Percentiles rank a stretch among this genome's conserved stretches.
These are phyloP conservation scores for Urocitellus parryii DNA, from an alignment of 2,113 vertebrate genomes.

Conservation along the genomic window DNA sequence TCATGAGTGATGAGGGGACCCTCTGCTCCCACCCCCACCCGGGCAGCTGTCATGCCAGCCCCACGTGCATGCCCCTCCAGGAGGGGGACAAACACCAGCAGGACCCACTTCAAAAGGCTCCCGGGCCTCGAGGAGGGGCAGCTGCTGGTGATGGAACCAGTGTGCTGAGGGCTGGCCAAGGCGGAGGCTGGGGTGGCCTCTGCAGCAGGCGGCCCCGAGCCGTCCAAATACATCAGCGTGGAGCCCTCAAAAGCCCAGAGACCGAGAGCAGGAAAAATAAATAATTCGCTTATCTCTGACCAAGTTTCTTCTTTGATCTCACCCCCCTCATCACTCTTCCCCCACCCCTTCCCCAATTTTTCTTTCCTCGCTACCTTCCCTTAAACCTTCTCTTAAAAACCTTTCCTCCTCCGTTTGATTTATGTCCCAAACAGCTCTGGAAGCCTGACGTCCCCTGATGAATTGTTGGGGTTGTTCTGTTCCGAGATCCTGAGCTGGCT, in stretches of 20 bases:
- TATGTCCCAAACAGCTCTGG: neutral
- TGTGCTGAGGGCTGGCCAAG: slow-evolving; percentile 80
- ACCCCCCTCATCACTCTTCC: no score
- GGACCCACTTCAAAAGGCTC: slow-evolving; percentile 88
- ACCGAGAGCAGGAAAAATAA: slow-evolving; percentile 90
- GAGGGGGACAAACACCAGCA: neutral
- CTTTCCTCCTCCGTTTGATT: no score
- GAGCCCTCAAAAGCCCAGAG: slow-evolving; percentile 83
- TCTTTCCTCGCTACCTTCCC: no score
- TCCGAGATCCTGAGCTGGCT: slow-evolving; percentile 70
- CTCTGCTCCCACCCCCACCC: neutral
- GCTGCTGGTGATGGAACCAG: slow-evolving; percentile 84
- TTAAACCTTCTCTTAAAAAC: no score
- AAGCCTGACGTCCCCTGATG: slow-evolving; percentile 86
- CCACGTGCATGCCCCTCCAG: no score
- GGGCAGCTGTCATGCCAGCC: slow-evolving; percentile 70
- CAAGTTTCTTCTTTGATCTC: no score
- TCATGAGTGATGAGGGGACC: slow-evolving; percentile 84
- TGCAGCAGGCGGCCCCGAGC: slow-evolving; percentile 86
- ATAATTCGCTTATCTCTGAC: slow-evolving; percentile 89
- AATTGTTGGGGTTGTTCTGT: slow-evolving; percentile 81
- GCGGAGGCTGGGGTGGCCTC: slow-evolving; percentile 83
- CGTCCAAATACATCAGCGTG: slow-evolving; percentile 84
- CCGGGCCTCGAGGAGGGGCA: slow-evolving; percentile 69
- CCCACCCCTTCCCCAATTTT: no score